Evolutionary conservation across 1,140 invertebrate species (phyloP).

Genomic region (Platyscapa corneri): DNA sequence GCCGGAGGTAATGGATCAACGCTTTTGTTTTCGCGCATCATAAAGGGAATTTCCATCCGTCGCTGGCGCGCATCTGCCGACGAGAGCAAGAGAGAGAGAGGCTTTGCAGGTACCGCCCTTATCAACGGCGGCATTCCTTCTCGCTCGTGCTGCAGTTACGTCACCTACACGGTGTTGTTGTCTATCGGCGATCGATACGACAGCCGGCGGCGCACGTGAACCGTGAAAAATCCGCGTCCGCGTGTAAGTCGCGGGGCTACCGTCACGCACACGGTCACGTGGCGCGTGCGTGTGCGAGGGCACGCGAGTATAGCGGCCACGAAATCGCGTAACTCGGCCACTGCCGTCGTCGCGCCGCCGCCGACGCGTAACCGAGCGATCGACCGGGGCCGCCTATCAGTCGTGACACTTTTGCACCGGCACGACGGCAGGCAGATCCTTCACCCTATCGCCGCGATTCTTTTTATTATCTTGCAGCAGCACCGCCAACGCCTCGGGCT

Average conservation of each 20-base stretch:
- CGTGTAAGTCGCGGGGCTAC: too few species aligned
- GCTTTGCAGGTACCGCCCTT: too few species aligned
- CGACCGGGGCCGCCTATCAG: slow-evolving; percentile 15
- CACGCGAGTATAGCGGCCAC: slow-evolving; percentile 35
- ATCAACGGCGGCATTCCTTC: not conserved
- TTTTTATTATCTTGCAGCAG: not conserved
- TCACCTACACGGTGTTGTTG: slow-evolving; percentile 9
- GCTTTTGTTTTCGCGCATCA: too few species aligned
- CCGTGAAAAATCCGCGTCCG: slow-evolving; percentile 52
- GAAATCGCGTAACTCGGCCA: slow-evolving; percentile 56
- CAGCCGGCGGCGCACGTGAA: slow-evolving; percentile 48
- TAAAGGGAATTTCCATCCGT: not conserved
- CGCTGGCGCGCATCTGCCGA: too few species aligned
- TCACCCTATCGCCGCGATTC: not conserved
- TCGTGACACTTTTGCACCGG: slow-evolving; percentile 35
- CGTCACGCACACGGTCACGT: not conserved
- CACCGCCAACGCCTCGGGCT: too few species aligned
- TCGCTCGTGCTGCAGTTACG: not conserved
- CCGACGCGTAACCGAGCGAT: slow-evolving; percentile 9
- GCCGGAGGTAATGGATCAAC: too few species aligned
- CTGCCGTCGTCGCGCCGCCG: too few species aligned
- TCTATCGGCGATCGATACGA: slow-evolving; percentile 59
- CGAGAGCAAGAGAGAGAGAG: not conserved
- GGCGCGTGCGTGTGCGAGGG: slow-evolving; percentile 49
- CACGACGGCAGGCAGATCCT: not conserved